These are phyloP conservation scores for Tiliacea citrago DNA, from an alignment of 2,888 invertebrate genomes.

Conservation along the genomic window DNA sequence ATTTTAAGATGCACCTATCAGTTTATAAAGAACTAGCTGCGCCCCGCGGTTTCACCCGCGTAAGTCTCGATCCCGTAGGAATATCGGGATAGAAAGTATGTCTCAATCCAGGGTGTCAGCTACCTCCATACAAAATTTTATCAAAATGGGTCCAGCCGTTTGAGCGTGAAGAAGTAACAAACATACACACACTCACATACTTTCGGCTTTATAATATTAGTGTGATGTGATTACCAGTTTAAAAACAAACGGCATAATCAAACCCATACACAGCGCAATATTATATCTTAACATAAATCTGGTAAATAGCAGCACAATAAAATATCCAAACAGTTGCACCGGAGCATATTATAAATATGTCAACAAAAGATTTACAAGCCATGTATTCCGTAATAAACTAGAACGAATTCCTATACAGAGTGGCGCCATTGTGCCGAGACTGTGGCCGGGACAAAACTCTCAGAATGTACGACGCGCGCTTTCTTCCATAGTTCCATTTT, in stretches of 20 bases:
- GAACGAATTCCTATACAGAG: slow-evolving; percentile 72
- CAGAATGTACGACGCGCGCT: slow-evolving; percentile 72
- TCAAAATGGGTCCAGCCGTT: too few relatives aligned
- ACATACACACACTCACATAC: too few relatives aligned
- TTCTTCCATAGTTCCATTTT: slow-evolving; percentile 77
- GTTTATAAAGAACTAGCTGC: not conserved
- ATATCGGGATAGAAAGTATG: too few relatives aligned
- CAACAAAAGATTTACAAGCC: slow-evolving; percentile 65
- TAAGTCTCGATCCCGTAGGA: too few relatives aligned
- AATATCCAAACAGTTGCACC: slow-evolving; percentile 60
- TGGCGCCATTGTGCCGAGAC: slow-evolving; percentile 70
- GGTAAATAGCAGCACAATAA: slow-evolving; percentile 59
- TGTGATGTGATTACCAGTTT: too few relatives aligned
- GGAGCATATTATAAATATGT: slow-evolving; percentile 57
- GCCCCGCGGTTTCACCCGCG: too few relatives aligned
- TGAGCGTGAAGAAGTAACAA: too few relatives aligned
- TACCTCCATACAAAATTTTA: too few relatives aligned
- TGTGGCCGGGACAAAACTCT: slow-evolving; percentile 73
- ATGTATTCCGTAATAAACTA: slow-evolving; percentile 72
- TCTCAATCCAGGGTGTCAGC: too few relatives aligned
- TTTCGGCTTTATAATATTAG: too few relatives aligned
- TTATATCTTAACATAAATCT: slow-evolving; percentile 45
- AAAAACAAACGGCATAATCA: not conserved
- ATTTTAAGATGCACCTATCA: not conserved
- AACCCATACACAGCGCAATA: slow-evolving; percentile 3